Base-by-base conservation (phyloP, 2,113 vertebrate species). In the Gorilla gorilla region DNA sequence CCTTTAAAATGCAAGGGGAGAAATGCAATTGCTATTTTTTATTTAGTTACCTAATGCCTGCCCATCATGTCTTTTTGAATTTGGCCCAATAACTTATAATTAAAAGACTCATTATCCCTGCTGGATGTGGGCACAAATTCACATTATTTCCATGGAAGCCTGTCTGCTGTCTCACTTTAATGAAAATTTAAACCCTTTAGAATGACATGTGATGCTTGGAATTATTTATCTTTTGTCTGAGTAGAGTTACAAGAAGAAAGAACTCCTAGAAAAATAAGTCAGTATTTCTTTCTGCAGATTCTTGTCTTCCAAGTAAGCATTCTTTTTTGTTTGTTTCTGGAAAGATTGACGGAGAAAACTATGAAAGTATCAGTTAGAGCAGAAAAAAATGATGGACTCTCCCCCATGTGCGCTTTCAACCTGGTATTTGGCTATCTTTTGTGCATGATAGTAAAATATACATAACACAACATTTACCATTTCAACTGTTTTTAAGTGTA, bases 31-130 rank as follows among this genome's bases (percentile, higher is more conserved):
- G 92, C 95, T 97, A 91, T 97, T 98, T 97, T 97, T 97, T 97
- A 97, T 97, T 98, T 98, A 95, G 96, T 97, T 98, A 95, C 94
- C 97, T 96, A 97, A 93, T 97, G 96, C 94, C 96, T 97, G 97
- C 96, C 95, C 92, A 95, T 98, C 97, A 97, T 94, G 92, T 94
- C 92, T 93, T 97, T 97, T 97, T 97, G 85, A 97, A 98, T 98
- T 97, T 97, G 82, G 92, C 96, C 96, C 88, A 43, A 76, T 85
- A 98, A 97, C 96, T 97, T 94, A 93, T 97, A 97, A 98, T 98
- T 98, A 98, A 96, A 97, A 97, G 95, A 96, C 93, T 96, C 90
- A 96, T 97, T 97, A 97, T 97, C 96, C 85, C 95, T 95, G 97
- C 90, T 97, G 96, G 96, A 97, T 97, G 48, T 96, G 93, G 94